Evolutionary conservation across 1,140 invertebrate genomes (phyloP).

Genomic region (Drosophila persimilis): DNA sequence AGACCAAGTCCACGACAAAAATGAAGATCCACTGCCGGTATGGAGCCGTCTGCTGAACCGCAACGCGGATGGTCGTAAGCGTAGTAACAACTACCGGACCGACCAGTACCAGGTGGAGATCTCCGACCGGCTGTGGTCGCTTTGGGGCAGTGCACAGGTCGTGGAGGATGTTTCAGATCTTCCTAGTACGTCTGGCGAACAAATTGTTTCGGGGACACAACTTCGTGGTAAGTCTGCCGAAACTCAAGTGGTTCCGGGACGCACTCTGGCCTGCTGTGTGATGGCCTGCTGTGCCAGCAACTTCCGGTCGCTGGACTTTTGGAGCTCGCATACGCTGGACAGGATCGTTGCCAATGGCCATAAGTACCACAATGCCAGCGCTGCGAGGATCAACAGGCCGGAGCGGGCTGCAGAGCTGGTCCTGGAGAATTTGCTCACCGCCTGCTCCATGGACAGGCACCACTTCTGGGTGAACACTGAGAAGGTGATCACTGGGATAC

Average conservation of each 20-base stretch:
- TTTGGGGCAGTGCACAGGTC: slow-evolving; percentile 15
- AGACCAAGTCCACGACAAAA: background rate
- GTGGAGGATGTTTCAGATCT: background rate
- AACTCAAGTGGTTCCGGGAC: background rate
- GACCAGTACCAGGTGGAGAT: slow-evolving; percentile 36
- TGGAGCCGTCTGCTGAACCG: slow-evolving; percentile 26
- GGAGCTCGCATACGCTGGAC: slow-evolving; percentile 85
- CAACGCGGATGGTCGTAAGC: background rate
- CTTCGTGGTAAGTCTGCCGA: no score
- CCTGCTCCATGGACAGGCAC: slow-evolving; percentile 83
- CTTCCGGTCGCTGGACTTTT: slow-evolving; percentile 84
- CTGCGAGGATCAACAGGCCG: slow-evolving; percentile 78
- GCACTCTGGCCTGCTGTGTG: slow-evolving; percentile 82
- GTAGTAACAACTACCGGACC: background rate
- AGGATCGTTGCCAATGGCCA: slow-evolving; percentile 84
- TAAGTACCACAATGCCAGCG: slow-evolving; percentile 83
- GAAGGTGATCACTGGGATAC: slow-evolving; percentile 84
- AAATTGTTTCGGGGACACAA: background rate
- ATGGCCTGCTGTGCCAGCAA: slow-evolving; percentile 84
- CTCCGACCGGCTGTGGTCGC: slow-evolving; percentile 33
- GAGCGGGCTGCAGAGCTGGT: slow-evolving; percentile 81
- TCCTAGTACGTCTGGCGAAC: background rate
- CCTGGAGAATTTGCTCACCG: slow-evolving; percentile 80
- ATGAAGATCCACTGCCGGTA: slow-evolving; percentile 1
- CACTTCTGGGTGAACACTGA: slow-evolving; percentile 84